phyloP scores from a whole-genome alignment of 2,888 invertebrate genomes.

The Drosophila setosimentum region DNA sequence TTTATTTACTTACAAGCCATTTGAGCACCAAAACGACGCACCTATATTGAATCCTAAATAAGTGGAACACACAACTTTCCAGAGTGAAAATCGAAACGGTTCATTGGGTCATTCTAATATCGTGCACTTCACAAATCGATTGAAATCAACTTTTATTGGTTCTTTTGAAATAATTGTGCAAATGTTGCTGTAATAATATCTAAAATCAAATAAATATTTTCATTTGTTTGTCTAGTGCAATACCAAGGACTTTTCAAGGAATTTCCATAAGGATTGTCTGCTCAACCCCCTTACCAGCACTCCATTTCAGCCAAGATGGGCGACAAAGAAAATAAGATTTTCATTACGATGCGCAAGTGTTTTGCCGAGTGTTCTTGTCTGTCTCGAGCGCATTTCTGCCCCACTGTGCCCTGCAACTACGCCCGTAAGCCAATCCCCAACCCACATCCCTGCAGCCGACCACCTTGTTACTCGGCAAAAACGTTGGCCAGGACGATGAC shows the following conservation, averaged over 20 bases:
- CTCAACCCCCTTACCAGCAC: neutral
- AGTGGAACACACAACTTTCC: neutral
- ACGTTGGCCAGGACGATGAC: slow-evolving; percentile 12
- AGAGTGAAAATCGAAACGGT: neutral
- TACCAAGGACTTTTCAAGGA: slow-evolving; percentile 12
- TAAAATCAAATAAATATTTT: slow-evolving; percentile 52
- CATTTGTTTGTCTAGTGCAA: slow-evolving; percentile 37
- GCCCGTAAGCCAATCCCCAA: neutral
- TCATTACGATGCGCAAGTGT: slow-evolving; percentile 75
- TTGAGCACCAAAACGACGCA: too few species aligned
- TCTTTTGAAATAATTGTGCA: neutral
- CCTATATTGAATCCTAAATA: neutral
- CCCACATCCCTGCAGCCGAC: neutral
- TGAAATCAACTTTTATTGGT: slow-evolving; percentile 8
- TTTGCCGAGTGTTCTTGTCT: slow-evolving; percentile 68
- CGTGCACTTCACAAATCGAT: neutral
- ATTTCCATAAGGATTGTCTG: slow-evolving; percentile 37
- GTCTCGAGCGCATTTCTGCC: slow-evolving; percentile 64
- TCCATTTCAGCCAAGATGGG: slow-evolving; percentile 3
- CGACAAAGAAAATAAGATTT: slow-evolving; percentile 65
- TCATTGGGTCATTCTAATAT: neutral
- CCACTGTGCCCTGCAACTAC: neutral
- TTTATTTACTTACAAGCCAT: neutral
- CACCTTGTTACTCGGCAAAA: slow-evolving; percentile 16
- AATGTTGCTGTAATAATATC: slow-evolving; percentile 1